Conservation (phyloP, 2,888 invertebrate species). For the Yponomeuta malinellus region DNA sequence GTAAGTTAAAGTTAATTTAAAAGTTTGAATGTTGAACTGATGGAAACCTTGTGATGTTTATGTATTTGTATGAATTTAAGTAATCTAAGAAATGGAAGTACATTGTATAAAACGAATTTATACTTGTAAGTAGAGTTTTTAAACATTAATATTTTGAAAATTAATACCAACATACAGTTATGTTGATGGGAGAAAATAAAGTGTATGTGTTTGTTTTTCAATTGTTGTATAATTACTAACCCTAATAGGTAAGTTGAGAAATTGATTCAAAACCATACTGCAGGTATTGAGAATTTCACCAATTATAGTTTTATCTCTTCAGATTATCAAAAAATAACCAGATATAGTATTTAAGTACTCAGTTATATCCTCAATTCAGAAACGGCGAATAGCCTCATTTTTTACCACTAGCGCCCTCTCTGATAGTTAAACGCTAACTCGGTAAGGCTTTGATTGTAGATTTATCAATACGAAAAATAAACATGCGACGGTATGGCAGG, state of each 20-base stretch:
- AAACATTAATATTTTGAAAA: background rate
- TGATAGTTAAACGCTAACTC: background rate
- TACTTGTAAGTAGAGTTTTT: background rate
- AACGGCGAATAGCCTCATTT: too few species aligned
- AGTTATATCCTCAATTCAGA: too few species aligned
- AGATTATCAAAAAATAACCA: too few species aligned
- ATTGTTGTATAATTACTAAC: background rate
- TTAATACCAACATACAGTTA: background rate
- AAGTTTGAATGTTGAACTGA: constrained; percentile 5
- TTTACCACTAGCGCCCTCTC: background rate
- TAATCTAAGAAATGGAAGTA: background rate
- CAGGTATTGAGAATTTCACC: too few species aligned
- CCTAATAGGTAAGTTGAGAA: too few species aligned
- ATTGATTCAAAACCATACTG: too few species aligned
- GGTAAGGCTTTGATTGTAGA: background rate
- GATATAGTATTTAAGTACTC: too few species aligned
- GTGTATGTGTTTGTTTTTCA: constrained; percentile 12
- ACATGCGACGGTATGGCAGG: too few species aligned
- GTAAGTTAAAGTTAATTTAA: background rate
- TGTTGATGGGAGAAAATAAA: constrained; percentile 10
- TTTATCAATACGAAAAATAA: too few species aligned
- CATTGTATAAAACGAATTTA: constrained; percentile 8
- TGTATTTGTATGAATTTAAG: background rate
- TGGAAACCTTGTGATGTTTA: background rate
- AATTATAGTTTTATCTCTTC: too few species aligned